These are phyloP conservation scores for Eolophus roseicapilla DNA, from an alignment of 2,113 vertebrate genomes.

Conservation along the genomic window DNA sequence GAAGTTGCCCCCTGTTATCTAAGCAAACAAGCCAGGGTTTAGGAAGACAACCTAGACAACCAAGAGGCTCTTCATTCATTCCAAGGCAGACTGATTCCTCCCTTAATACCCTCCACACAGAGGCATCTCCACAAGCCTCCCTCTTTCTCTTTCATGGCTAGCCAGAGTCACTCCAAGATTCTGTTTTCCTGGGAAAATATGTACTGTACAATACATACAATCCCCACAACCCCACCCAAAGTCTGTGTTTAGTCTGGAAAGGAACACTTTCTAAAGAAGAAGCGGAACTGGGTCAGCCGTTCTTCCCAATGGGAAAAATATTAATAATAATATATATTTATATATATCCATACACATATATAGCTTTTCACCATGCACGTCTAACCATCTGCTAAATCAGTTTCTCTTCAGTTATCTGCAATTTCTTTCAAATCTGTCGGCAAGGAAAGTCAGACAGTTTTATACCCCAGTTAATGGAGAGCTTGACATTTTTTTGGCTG, in stretches of 20 bases:
- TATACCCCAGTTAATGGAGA: constrained; percentile 55
- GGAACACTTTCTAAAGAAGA: constrained; percentile 27
- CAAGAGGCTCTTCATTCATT: background rate
- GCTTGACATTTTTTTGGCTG: constrained; percentile 60
- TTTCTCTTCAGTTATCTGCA: constrained; percentile 54
- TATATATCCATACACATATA: background rate
- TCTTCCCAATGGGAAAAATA: constrained; percentile 67
- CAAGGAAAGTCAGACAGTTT: constrained; percentile 63
- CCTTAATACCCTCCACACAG: background rate
- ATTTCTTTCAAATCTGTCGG: constrained; percentile 61
- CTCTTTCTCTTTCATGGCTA: constrained; percentile 21
- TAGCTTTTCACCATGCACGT: constrained; percentile 45
- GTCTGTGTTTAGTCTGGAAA: constrained; percentile 72
- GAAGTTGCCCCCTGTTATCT: background rate
- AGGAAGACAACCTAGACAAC: background rate
- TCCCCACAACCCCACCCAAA: constrained; percentile 59
- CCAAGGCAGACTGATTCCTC: background rate
- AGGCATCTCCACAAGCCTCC: background rate
- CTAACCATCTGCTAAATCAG: constrained; percentile 67
- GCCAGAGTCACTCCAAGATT: constrained; percentile 26
- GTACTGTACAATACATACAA: constrained; percentile 57
- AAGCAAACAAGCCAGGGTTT: background rate
- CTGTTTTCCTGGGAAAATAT: constrained; percentile 65
- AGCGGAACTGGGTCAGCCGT: constrained; percentile 31
- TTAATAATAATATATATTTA: constrained; percentile 28